Conservation (phyloP, 2,797 vertebrate species). For the Lutjanus campechanus region DNA sequence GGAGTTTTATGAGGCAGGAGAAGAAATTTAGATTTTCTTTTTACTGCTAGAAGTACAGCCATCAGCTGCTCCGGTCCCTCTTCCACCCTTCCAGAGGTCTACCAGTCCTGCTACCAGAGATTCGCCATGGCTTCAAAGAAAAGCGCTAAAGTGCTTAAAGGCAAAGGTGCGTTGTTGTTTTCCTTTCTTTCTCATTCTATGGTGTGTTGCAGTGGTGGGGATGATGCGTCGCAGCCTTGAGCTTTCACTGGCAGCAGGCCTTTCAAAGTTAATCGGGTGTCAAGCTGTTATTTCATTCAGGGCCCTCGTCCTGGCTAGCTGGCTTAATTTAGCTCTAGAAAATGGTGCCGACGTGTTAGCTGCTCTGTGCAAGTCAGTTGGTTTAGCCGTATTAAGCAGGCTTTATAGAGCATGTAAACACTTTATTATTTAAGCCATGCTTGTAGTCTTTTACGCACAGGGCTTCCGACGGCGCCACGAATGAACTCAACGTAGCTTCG, state of each 20-base stretch:
- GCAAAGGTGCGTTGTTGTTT: constrained; percentile 77
- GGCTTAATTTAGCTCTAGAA: background rate
- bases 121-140: constrained; percentile 81
- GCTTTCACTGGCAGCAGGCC: constrained; percentile 53
- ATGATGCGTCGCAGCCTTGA: constrained; percentile 40
- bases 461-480: background rate
- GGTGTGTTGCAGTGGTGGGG: background rate
- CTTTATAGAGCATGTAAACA: background rate
- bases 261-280: constrained; percentile 60
- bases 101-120: background rate
- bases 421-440: background rate
- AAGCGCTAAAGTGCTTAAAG: constrained; percentile 64
- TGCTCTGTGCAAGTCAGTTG: background rate
- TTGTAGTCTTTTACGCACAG: background rate
- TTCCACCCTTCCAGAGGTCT: background rate
- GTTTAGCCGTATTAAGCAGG: background rate
- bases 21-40: constrained; percentile 74
- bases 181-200: background rate
- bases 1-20: constrained; percentile 69
- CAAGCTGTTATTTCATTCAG: constrained; percentile 33
- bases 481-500: background rate
- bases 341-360: background rate
- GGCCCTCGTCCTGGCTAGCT: background rate
- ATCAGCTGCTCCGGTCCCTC: background rate
- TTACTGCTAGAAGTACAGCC: constrained; percentile 36